Conservation (phyloP, 2,888 invertebrate species). For the Ichneumoninae sp. region DNA sequence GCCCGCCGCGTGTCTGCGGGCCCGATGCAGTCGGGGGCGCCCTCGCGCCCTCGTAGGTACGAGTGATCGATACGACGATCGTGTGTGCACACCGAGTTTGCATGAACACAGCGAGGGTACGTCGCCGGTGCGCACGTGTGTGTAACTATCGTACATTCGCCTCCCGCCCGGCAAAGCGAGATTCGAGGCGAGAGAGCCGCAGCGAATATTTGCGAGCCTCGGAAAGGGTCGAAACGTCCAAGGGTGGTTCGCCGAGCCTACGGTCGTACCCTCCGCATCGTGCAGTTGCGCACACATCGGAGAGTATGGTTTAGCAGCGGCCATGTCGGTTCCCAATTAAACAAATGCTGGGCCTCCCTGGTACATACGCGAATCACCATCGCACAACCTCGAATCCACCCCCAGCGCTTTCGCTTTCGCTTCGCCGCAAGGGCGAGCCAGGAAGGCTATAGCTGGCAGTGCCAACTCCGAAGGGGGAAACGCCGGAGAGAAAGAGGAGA, state of each 20-base stretch:
- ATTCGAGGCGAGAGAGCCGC: constrained; percentile 53
- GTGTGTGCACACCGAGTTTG: constrained; percentile 32
- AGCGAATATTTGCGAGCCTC: constrained; percentile 60
- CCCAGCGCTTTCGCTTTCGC: constrained; percentile 67
- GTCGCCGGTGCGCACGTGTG: background rate
- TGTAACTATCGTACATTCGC: constrained; percentile 9
- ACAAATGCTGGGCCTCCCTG: constrained; percentile 77
- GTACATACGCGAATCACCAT: constrained; percentile 64
- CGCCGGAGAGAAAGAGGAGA: constrained; percentile 19
- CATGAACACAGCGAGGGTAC: background rate
- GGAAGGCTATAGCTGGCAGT: constrained; percentile 53
- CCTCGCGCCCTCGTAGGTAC: background rate
- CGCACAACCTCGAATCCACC: constrained; percentile 66
- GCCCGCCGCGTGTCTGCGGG: constrained; percentile 1
- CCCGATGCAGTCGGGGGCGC: constrained; percentile 10
- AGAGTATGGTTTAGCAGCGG: constrained; percentile 64
- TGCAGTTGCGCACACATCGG: constrained; percentile 25
- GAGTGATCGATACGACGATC: constrained; percentile 42
- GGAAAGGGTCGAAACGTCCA: constrained; percentile 58
- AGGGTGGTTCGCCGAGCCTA: constrained; percentile 72
- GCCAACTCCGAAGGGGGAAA: constrained; percentile 35
- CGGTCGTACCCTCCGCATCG: background rate
- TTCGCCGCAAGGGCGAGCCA: constrained; percentile 65
- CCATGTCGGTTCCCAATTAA: constrained; percentile 81
- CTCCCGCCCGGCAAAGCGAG: constrained; percentile 49